Evolutionary conservation across 2,888 invertebrate genomes (phyloP).

Genomic region (Ophion slaviceki): DNA sequence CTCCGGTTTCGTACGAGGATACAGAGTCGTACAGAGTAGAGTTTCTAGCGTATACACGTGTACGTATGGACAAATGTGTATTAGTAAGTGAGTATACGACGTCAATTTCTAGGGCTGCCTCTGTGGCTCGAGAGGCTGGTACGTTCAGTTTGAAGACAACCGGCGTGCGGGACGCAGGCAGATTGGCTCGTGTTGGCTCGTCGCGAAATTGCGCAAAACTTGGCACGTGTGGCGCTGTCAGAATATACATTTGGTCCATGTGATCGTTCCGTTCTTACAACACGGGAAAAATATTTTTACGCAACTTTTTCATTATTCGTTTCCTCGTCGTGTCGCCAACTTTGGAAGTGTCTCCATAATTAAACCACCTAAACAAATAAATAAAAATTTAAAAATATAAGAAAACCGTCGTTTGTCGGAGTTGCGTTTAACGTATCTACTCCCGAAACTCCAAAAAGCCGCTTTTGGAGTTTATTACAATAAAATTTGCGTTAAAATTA

Average conservation of each 20-base stretch:
- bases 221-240: conserved; percentile 63
- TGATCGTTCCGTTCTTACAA: not conserved
- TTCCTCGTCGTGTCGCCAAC: not conserved
- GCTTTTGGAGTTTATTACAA: too few relatives aligned
- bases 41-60: conserved; percentile 6
- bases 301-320: not conserved
- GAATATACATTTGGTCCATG: conserved; percentile 16
- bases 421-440: too few relatives aligned
- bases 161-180: conserved; percentile 51
- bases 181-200: conserved; percentile 41
- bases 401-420: too few relatives aligned
- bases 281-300: conserved; percentile 20
- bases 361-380: not conserved
- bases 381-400: not conserved
- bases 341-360: not conserved
- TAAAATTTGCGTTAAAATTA: too few relatives aligned
- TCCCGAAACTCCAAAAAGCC: too few relatives aligned
- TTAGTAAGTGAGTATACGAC: conserved; percentile 26
- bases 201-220: conserved; percentile 62
- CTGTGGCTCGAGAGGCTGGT: conserved; percentile 30
- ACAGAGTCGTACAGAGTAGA: not conserved
- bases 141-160: conserved; percentile 62
- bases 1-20: not conserved
- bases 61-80: not conserved
- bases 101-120: conserved; percentile 53